These are phyloP conservation scores for Labroides dimidiatus DNA, from an alignment of 2,797 vertebrate genomes.

Conservation along the genomic window DNA sequence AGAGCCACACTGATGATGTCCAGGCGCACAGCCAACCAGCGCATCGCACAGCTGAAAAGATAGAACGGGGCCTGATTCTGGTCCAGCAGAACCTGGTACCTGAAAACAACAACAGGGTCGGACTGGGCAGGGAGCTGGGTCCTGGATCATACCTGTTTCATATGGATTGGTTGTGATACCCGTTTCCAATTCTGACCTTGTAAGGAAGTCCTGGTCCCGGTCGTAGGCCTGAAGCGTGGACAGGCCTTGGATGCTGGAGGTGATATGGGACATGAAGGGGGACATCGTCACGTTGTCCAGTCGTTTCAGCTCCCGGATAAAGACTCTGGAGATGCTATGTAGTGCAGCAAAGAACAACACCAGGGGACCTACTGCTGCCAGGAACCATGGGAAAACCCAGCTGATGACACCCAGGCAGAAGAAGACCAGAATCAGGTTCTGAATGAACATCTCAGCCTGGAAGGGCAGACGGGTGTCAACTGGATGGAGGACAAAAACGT, in stretches of 20 bases:
- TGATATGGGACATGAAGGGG: constrained; percentile 93
- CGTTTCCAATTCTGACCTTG: constrained; percentile 77
- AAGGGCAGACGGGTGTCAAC: constrained; percentile 94
- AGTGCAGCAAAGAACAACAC: constrained; percentile 87
- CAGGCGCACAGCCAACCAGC: constrained; percentile 92
- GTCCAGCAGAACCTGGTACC: constrained; percentile 92
- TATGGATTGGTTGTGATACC: background rate
- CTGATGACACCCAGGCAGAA: constrained; percentile 91
- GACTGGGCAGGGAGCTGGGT: too few relatives aligned
- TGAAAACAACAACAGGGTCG: constrained; percentile 47
- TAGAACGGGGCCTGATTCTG: constrained; percentile 92
- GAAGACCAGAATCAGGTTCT: constrained; percentile 93
- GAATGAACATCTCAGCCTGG: constrained; percentile 96
- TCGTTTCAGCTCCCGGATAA: constrained; percentile 93
- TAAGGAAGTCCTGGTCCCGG: constrained; percentile 89
- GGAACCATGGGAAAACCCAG: constrained; percentile 93
- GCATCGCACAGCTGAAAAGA: constrained; percentile 93
- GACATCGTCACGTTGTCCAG: constrained; percentile 93
- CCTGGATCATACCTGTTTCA: background rate
- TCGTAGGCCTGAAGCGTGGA: constrained; percentile 92
- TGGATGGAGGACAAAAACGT: constrained; percentile 54
- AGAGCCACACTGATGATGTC: constrained; percentile 92
- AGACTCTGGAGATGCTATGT: constrained; percentile 90
- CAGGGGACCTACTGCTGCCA: constrained; percentile 90
- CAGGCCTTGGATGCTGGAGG: constrained; percentile 93